These are phyloP conservation scores for Cranoglanis bouderius DNA, from an alignment of 2,113 vertebrate species.

Conservation along the genomic window DNA sequence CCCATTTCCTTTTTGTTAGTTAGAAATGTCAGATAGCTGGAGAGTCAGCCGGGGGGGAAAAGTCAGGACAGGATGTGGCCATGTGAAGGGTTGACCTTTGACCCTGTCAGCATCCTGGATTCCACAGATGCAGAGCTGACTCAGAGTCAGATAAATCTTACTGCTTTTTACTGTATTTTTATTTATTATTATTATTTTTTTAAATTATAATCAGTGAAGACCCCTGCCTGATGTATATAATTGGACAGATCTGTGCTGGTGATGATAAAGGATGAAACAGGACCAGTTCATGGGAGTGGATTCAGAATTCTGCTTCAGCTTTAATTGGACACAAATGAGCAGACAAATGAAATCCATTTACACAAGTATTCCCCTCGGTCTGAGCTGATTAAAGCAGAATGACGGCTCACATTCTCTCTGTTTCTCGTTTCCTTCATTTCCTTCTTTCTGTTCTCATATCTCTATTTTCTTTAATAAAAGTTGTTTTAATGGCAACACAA, in stretches of 20 bases:
- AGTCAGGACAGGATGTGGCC: background rate
- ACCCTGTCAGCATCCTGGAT: background rate
- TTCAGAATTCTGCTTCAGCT: background rate
- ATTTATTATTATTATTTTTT: background rate
- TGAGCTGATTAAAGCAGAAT: conserved; percentile 8
- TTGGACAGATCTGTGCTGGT: background rate
- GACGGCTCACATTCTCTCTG: background rate
- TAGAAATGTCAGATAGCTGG: background rate
- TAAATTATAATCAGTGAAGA: background rate
- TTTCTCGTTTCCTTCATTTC: background rate
- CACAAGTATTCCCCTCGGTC: background rate
- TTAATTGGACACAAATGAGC: conserved; percentile 15
- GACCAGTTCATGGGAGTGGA: background rate
- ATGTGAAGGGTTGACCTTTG: background rate
- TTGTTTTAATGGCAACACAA: background rate
- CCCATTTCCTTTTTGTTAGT: background rate
- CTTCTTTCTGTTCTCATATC: background rate
- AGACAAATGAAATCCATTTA: conserved; percentile 21
- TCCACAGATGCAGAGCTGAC: background rate
- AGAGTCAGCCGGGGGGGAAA: too few relatives aligned
- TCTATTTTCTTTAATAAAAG: background rate
- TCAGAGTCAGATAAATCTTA: background rate
- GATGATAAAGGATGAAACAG: background rate
- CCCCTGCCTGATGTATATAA: background rate
- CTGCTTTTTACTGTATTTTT: background rate